phyloP scores from a whole-genome alignment of 2,797 vertebrate genomes.

The Falco cherrug region DNA sequence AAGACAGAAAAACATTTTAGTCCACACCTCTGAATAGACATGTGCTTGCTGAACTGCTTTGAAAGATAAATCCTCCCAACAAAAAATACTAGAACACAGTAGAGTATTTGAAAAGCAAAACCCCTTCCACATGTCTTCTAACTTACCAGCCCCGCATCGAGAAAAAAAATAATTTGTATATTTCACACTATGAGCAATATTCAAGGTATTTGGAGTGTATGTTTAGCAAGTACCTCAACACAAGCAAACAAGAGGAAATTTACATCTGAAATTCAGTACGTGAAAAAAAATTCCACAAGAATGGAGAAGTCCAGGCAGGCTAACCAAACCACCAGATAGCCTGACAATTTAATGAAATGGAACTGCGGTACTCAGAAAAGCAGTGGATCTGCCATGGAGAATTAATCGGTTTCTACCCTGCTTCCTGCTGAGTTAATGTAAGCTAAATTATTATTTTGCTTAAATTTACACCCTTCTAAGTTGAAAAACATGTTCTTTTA shows the following conservation, averaged over 20 bases:
- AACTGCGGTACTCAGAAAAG: constrained; percentile 55
- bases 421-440: constrained; percentile 75
- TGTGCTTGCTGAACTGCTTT: neutral
- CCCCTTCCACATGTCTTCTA: neutral
- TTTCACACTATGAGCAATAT: neutral
- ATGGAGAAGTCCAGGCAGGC: neutral
- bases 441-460: constrained; percentile 79
- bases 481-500: constrained; percentile 58
- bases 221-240: neutral
- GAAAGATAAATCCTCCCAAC: neutral
- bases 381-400: constrained; percentile 58
- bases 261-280: neutral
- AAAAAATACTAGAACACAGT: neutral
- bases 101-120: neutral
- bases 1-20: constrained; percentile 28
- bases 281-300: neutral
- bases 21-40: neutral
- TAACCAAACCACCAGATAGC: constrained; percentile 32
- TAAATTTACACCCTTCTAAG: constrained; percentile 63
- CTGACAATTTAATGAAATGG: constrained; percentile 62
- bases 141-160: neutral
- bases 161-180: neutral
- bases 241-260: neutral
- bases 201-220: neutral
- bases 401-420: constrained; percentile 63